Conservation (phyloP, 2,888 invertebrate genomes). For the Drosophila borborema region DNA sequence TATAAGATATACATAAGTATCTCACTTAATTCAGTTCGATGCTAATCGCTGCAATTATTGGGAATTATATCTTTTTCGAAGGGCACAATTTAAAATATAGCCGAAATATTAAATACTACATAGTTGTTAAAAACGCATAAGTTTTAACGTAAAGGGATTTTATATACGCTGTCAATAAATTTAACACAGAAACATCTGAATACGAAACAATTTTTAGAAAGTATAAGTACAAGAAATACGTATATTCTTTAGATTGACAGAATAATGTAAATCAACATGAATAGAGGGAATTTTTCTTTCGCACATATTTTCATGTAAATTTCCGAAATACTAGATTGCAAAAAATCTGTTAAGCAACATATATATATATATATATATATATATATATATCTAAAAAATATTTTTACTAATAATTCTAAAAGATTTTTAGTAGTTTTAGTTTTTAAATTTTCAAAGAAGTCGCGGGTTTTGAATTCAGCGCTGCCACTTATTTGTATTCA, state of each 20-base stretch:
- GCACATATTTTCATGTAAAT: too few relatives aligned
- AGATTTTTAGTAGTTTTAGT: background rate
- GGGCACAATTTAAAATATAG: background rate
- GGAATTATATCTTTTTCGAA: background rate
- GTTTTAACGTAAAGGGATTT: background rate
- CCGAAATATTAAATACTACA: background rate
- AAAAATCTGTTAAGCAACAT: background rate
- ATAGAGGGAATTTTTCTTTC: background rate
- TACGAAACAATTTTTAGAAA: too few relatives aligned
- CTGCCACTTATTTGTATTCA: constrained; percentile 1
- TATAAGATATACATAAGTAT: background rate
- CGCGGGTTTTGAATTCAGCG: background rate
- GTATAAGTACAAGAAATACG: too few relatives aligned
- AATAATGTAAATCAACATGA: background rate
- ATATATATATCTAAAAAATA: too few relatives aligned
- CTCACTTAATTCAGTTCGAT: constrained; percentile 18
- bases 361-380: too few relatives aligned
- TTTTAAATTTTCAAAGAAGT: background rate
- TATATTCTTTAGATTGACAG: background rate
- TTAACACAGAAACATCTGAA: background rate
- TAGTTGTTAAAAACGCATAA: background rate
- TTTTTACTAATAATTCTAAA: background rate
- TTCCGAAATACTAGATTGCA: background rate
- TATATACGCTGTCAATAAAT: background rate
- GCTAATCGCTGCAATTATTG: constrained; percentile 7